phyloP scores from a whole-genome alignment of 2,888 invertebrate species.

The Volucella inanis region DNA sequence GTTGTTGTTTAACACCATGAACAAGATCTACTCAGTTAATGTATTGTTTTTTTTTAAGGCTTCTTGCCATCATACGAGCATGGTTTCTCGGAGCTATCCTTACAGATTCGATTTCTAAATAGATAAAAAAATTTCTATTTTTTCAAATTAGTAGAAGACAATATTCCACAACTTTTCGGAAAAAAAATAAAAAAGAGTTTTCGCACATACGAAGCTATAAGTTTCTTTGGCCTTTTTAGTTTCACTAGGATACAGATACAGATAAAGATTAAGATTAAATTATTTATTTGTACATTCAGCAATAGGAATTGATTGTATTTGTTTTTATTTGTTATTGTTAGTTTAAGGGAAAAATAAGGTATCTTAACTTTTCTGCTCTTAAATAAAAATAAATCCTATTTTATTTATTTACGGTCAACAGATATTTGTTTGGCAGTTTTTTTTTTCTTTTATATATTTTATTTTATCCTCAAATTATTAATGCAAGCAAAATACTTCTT shows the following conservation, averaged over 20 bases:
- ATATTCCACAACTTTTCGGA: too few relatives aligned
- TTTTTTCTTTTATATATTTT: too few relatives aligned
- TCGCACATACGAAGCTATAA: neutral
- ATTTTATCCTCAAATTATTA: neutral
- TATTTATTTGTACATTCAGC: slow-evolving; percentile 1
- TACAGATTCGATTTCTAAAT: too few relatives aligned
- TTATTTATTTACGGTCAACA: neutral
- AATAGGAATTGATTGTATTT: neutral
- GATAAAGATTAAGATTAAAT: neutral
- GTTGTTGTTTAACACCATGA: too few relatives aligned
- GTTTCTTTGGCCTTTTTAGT: slow-evolving; percentile 34
- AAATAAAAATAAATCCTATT: slow-evolving; percentile 10
- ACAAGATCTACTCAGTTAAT: too few relatives aligned
- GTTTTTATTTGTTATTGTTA: too few relatives aligned
- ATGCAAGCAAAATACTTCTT: neutral
- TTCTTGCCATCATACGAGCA: too few relatives aligned
- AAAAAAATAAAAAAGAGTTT: neutral
- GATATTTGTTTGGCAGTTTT: neutral
- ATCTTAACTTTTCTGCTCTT: neutral
- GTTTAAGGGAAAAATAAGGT: too few relatives aligned
- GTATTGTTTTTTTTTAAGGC: too few relatives aligned
- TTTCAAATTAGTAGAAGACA: too few relatives aligned
- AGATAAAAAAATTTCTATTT: too few relatives aligned
- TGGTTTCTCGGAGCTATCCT: too few relatives aligned
- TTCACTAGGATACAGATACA: slow-evolving; percentile 3